Percentiles rank a stretch among this genome's conserved stretches.
Conservation (phyloP, 2,888 invertebrate species). For the Ashinkailepas kermadecensis region DNA sequence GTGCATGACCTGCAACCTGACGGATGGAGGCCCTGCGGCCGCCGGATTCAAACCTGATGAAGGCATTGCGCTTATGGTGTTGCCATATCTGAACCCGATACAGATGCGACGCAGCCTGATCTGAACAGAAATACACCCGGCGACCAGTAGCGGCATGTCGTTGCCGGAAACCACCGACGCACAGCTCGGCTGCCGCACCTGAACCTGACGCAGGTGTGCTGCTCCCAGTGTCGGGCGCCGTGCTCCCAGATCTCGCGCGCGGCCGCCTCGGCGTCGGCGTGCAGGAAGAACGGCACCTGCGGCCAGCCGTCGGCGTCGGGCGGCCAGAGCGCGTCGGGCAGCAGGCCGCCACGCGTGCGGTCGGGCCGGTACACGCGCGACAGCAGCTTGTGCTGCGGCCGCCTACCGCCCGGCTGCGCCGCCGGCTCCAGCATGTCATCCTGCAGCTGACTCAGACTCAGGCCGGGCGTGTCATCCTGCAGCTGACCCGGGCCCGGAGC, state of each 20-base stretch:
- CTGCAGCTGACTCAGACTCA: background rate
- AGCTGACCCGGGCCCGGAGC: too few species aligned
- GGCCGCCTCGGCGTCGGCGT: background rate
- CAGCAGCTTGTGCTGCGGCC: conserved; percentile 4
- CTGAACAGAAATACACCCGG: too few species aligned
- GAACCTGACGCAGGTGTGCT: background rate
- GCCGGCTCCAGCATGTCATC: background rate
- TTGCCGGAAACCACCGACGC: too few species aligned
- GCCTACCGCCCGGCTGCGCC: background rate
- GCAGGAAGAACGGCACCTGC: background rate
- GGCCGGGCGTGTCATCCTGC: background rate
- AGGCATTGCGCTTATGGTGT: too few species aligned
- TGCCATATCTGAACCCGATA: too few species aligned
- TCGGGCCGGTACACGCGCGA: background rate
- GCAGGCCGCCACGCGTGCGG: background rate
- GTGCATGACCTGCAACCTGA: too few species aligned
- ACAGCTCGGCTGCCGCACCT: background rate
- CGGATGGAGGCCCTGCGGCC: too few species aligned
- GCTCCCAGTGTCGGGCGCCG: background rate
- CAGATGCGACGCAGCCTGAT: too few species aligned
- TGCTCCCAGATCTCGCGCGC: background rate
- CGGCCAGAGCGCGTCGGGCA: conserved; percentile 9
- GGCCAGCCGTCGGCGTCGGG: background rate
- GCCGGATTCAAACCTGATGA: too few species aligned
- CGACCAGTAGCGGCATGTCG: too few species aligned